phyloP scores from a whole-genome alignment of 2,888 invertebrate species.

The Philaethria dido region DNA sequence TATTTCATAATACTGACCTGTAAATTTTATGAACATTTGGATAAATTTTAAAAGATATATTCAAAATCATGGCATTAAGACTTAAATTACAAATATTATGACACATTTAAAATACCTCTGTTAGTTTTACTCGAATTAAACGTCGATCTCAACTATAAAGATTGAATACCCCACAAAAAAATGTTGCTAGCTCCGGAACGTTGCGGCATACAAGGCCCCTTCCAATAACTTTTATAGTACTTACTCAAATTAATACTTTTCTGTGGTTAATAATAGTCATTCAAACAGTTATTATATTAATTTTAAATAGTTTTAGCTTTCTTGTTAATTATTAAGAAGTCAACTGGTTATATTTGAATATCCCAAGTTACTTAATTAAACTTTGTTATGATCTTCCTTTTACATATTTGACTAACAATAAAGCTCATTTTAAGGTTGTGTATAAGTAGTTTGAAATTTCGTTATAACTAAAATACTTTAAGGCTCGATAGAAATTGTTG shows the following conservation, averaged over 20 bases:
- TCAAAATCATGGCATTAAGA: background rate
- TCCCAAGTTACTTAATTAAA: conserved; percentile 13
- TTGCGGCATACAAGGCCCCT: background rate
- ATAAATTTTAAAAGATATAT: too few relatives aligned
- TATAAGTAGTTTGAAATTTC: conserved; percentile 63
- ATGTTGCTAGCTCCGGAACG: conserved; percentile 70
- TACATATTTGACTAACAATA: conserved; percentile 19
- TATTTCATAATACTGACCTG: too few relatives aligned
- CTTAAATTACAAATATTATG: conserved; percentile 21
- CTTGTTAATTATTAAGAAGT: conserved; percentile 18
- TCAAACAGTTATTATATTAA: conserved; percentile 14
- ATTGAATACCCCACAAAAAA: conserved; percentile 50
- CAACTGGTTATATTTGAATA: conserved; percentile 19
- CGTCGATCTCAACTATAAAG: conserved; percentile 69
- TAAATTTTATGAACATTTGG: too few relatives aligned
- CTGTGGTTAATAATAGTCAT: conserved; percentile 10
- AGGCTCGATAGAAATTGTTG: conserved; percentile 23
- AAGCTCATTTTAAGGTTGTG: conserved; percentile 77
- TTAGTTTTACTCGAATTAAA: conserved; percentile 59
- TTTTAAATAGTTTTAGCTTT: conserved; percentile 11
- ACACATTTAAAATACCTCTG: conserved; percentile 50
- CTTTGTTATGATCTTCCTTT: conserved; percentile 11
- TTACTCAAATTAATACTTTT: conserved; percentile 9
- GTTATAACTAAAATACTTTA: conserved; percentile 53
- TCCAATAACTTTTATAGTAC: conserved; percentile 1